Evolutionary conservation across 2,113 vertebrate genomes (phyloP).

Genomic region (Istiophorus platypterus): DNA sequence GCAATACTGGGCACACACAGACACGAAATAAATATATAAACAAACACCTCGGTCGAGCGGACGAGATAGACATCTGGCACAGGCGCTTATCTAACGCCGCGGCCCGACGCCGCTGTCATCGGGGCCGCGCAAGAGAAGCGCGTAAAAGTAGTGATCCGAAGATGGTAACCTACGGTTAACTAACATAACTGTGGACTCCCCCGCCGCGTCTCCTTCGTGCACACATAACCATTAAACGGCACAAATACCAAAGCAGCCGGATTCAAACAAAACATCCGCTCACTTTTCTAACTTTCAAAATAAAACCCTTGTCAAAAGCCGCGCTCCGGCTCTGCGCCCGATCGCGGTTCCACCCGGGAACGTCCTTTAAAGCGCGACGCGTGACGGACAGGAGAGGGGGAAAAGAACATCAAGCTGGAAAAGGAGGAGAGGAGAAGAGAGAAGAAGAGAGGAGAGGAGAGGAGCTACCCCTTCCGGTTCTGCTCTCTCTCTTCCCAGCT

Average conservation of each 20-base stretch:
- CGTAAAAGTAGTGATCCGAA: neutral
- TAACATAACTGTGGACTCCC: constrained; percentile 64
- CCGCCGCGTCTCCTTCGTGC: constrained; percentile 64
- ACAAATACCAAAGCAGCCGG: constrained; percentile 23
- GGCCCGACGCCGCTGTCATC: neutral
- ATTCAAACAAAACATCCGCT: constrained; percentile 61
- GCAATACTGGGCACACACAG: constrained; percentile 85
- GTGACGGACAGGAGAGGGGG: accelerated
- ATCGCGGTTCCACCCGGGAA: accelerated
- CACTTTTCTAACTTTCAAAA: constrained; percentile 59
- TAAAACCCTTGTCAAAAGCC: constrained; percentile 19
- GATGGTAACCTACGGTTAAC: constrained; percentile 25
- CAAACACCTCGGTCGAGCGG: constrained; percentile 51
- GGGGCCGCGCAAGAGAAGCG: neutral
- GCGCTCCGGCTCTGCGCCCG: accelerated
- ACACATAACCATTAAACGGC: constrained; percentile 57
- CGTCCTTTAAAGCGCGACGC: accelerated
- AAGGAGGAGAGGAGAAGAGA: accelerated
- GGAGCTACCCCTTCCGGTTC: constrained; percentile 56
- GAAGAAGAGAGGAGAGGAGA: neutral
- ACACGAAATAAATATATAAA: constrained; percentile 59
- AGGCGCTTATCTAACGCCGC: neutral
- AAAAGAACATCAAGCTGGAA: too few relatives aligned
- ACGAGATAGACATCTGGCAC: constrained; percentile 35
- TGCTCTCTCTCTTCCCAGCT: neutral